Percentiles rank a stretch among this genome's conserved stretches.
Conservation (phyloP, 2,888 invertebrate genomes). For the Drosophila putrida region DNA sequence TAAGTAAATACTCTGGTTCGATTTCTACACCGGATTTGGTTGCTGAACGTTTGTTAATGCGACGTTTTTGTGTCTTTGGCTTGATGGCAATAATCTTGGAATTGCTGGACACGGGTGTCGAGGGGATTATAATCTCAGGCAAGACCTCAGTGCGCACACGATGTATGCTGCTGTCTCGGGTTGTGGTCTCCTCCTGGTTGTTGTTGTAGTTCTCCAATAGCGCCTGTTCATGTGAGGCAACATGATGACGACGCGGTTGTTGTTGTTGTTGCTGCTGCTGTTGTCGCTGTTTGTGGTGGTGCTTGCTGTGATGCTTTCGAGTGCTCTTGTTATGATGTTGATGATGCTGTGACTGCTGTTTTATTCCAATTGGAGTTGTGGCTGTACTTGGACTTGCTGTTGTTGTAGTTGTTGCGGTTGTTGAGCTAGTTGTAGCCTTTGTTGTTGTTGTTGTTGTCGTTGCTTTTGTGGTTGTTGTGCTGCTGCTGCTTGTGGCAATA, state of each 20-base stretch:
- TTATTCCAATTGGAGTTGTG: constrained; percentile 26
- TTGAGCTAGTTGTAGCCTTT: constrained; percentile 24
- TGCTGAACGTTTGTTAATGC: constrained; percentile 68
- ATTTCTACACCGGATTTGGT: constrained; percentile 78
- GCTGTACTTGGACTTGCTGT: constrained; percentile 21
- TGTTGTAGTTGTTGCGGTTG: constrained; percentile 28
- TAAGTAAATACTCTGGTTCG: constrained; percentile 83
- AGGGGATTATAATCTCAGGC: constrained; percentile 82
- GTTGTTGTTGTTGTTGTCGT: constrained; percentile 30
- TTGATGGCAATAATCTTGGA: constrained; percentile 85
- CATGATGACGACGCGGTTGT: constrained; percentile 62
- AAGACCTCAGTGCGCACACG: constrained; percentile 84
- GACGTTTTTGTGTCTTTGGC: constrained; percentile 77
- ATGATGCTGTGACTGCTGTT: constrained; percentile 26
- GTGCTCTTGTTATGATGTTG: constrained; percentile 27
- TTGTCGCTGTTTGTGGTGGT: constrained; percentile 38
- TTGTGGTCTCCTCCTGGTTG: constrained; percentile 69
- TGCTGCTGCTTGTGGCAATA: constrained; percentile 23
- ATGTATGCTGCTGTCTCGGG: constrained; percentile 85
- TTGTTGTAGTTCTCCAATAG: constrained; percentile 54
- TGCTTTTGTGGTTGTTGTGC: constrained; percentile 29
- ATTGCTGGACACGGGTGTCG: constrained; percentile 83
- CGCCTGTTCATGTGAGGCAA: constrained; percentile 57
- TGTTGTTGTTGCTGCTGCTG: constrained; percentile 44
- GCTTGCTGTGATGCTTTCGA: constrained; percentile 30